Percentiles rank a stretch among this genome's conserved stretches.
These are phyloP conservation scores for Acanthurus leucopareius DNA, from an alignment of 2,797 vertebrate genomes.

Conservation along the genomic window DNA sequence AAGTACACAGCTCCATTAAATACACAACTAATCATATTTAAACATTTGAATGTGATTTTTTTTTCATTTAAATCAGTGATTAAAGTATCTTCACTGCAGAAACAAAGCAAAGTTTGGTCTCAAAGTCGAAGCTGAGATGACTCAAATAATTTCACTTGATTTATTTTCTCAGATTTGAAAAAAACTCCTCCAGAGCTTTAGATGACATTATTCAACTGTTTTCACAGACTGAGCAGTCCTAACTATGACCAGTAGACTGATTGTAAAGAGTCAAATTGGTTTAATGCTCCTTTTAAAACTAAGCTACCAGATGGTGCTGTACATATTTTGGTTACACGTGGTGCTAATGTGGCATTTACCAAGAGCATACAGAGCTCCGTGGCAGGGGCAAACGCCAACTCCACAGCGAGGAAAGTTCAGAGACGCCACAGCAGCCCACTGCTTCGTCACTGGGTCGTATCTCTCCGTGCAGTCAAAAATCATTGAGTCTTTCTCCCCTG, in stretches of 20 bases:
- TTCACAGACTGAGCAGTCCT: background rate
- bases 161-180: too few relatives aligned
- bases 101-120: too few relatives aligned
- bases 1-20: too few relatives aligned
- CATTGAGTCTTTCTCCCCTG: slow-evolving; percentile 98
- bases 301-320: background rate
- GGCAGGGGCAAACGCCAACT: slow-evolving; percentile 93
- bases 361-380: slow-evolving; percentile 95
- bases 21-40: too few relatives aligned
- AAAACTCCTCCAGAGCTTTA: too few relatives aligned
- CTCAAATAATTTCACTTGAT: too few relatives aligned
- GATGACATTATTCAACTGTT: too few relatives aligned
- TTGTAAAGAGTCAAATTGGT: background rate
- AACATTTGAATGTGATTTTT: too few relatives aligned
- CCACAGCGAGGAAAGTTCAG: slow-evolving; percentile 96
- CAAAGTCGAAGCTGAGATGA: too few relatives aligned
- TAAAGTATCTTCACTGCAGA: too few relatives aligned
- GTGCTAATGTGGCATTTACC: slow-evolving; percentile 81
- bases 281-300: background rate
- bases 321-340: background rate
- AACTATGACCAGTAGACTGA: background rate
- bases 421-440: slow-evolving; percentile 95
- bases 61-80: too few relatives aligned
- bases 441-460: slow-evolving; percentile 96
- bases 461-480: slow-evolving; percentile 98